Conservation (phyloP, 2,888 invertebrate species). For the Pogonocherus hispidulus region DNA sequence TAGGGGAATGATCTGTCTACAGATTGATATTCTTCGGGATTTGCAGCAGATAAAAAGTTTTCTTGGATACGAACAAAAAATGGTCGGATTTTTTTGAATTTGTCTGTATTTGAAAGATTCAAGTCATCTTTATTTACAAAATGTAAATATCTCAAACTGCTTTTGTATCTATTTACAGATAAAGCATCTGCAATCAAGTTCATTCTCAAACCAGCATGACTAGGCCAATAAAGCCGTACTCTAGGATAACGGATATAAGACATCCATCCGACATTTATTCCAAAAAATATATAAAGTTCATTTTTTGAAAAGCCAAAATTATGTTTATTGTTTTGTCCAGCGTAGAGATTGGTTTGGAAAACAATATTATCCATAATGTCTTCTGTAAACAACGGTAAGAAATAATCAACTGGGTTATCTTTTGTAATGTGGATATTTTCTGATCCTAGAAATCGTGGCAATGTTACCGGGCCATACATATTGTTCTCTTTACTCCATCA, state of each 20-base stretch:
- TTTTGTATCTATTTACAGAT: constrained; percentile 1
- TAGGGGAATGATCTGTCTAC: background rate
- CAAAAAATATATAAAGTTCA: background rate
- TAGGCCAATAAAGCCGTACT: background rate
- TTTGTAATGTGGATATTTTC: background rate
- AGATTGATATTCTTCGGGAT: constrained; percentile 1
- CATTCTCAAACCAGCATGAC: background rate
- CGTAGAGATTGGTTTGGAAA: background rate
- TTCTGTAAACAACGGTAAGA: background rate
- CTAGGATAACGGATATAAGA: constrained; percentile 12
- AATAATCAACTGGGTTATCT: background rate
- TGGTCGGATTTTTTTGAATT: background rate
- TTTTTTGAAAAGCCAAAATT: background rate
- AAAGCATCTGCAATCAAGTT: constrained; percentile 2
- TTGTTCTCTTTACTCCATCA: background rate
- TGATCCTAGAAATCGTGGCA: background rate
- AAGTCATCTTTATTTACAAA: background rate
- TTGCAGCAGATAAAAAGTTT: background rate
- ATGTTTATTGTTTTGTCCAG: background rate
- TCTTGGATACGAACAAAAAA: background rate
- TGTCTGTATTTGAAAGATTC: background rate
- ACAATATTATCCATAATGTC: background rate
- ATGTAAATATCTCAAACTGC: background rate
- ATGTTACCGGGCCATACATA: background rate
- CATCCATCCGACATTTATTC: background rate